These are phyloP conservation scores for Scomberomorus guttatus DNA, from an alignment of 2,797 vertebrate species.

Conservation along the genomic window DNA sequence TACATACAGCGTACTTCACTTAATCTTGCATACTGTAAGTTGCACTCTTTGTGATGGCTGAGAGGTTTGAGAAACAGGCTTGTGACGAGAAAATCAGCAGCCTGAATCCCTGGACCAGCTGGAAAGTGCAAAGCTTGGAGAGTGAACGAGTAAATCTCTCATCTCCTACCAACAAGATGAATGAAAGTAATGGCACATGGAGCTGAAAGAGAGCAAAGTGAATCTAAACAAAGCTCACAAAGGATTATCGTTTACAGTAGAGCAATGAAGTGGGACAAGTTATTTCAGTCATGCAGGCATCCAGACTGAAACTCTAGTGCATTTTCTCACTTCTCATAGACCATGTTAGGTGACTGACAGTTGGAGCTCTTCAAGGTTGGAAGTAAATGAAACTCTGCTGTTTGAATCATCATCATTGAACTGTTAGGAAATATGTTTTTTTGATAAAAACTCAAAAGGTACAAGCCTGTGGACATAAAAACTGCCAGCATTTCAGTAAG, in stretches of 20 bases:
- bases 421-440: no score
- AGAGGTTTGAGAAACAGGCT: conserved; percentile 24
- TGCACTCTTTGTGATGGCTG: conserved; percentile 41
- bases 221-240: conserved; percentile 11
- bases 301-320: conserved; percentile 4
- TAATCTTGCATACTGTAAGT: conserved; percentile 48
- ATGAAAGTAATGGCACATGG: neutral
- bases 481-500: no score
- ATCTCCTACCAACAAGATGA: neutral
- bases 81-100: conserved; percentile 11
- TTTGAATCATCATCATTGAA: neutral
- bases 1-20: neutral
- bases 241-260: conserved; percentile 18
- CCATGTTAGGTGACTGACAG: neutral
- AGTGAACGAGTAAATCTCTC: neutral
- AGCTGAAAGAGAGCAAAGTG: conserved; percentile 38
- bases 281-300: neutral
- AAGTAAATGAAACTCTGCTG: neutral
- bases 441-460: neutral
- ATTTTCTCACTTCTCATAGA: neutral
- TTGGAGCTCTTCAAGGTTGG: no score
- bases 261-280: neutral
- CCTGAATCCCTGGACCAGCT: conserved; percentile 23
- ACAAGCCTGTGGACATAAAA: neutral
- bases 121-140: neutral